A percentile compares a stretch with the other conserved stretches of the same genome.
Evolutionary conservation across 2,113 vertebrate species (phyloP).

Genomic region (Syngnathus typhle): DNA sequence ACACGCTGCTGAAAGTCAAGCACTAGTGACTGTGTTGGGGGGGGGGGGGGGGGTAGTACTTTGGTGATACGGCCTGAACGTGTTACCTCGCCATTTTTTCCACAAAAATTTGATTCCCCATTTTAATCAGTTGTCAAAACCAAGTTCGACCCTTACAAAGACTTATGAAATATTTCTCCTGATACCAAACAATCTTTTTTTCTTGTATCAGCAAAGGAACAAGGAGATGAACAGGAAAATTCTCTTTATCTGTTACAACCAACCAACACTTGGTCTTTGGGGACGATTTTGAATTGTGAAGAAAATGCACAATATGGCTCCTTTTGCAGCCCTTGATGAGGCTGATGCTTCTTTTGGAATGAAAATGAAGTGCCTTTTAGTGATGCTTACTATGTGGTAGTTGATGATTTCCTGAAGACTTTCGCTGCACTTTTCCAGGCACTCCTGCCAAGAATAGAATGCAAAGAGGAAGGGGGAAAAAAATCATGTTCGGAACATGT

Average conservation of each 20-base stretch:
- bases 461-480: background rate
- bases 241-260: background rate
- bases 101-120: background rate
- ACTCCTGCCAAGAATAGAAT: conserved; percentile 75
- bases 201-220: background rate
- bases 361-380: background rate
- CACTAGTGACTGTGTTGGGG: background rate
- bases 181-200: background rate
- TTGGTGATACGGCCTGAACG: background rate
- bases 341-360: background rate
- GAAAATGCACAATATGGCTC: background rate
- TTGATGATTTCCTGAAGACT: conserved; percentile 96
- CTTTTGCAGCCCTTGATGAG: background rate
- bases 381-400: conserved; percentile 88
- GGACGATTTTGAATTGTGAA: no score
- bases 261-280: background rate
- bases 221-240: background rate
- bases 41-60: no score
- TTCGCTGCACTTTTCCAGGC: conserved; percentile 90
- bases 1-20: background rate
- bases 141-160: background rate
- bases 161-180: background rate
- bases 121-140: background rate
- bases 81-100: background rate
- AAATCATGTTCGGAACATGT: background rate